These are phyloP conservation scores for Ypsolopha sequella DNA, from an alignment of 2,888 invertebrate species.

Conservation along the genomic window DNA sequence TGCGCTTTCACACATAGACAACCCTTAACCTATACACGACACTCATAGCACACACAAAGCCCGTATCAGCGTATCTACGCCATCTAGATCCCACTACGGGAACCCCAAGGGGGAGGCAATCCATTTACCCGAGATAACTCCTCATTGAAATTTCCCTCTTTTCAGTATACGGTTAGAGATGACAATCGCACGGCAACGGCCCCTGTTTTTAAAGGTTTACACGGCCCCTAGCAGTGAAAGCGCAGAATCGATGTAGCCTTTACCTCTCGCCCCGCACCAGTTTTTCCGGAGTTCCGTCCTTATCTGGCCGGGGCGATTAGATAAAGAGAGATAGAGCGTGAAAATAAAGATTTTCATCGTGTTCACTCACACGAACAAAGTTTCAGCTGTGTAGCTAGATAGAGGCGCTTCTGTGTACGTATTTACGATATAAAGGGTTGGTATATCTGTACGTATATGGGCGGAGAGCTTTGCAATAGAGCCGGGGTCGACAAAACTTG, in stretches of 20 bases:
- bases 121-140: constrained; percentile 56
- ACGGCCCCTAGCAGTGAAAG: constrained; percentile 71
- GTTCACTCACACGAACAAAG: constrained; percentile 62
- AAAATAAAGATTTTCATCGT: constrained; percentile 72
- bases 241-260: constrained; percentile 72
- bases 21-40: constrained; percentile 11
- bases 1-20: constrained; percentile 28
- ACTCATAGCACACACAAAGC: constrained; percentile 40
- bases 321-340: constrained; percentile 72
- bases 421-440: constrained; percentile 37
- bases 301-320: constrained; percentile 68
- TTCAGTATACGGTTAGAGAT: constrained; percentile 55
- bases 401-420: constrained; percentile 37
- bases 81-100: constrained; percentile 70
- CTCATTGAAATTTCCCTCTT: constrained; percentile 52
- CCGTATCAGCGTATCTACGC: constrained; percentile 68
- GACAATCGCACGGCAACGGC: constrained; percentile 61
- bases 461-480: constrained; percentile 47
- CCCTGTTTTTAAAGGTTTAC: constrained; percentile 69
- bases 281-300: constrained; percentile 70
- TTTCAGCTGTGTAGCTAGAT: constrained; percentile 44
- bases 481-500: constrained; percentile 48
- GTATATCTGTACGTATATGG: constrained; percentile 21
- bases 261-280: constrained; percentile 66
- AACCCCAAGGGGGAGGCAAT: constrained; percentile 70